Evolutionary conservation across 2,113 vertebrate species (phyloP), one percentile per base, ranked within the genome.

Genomic region (Indicator maculatus): DNA sequence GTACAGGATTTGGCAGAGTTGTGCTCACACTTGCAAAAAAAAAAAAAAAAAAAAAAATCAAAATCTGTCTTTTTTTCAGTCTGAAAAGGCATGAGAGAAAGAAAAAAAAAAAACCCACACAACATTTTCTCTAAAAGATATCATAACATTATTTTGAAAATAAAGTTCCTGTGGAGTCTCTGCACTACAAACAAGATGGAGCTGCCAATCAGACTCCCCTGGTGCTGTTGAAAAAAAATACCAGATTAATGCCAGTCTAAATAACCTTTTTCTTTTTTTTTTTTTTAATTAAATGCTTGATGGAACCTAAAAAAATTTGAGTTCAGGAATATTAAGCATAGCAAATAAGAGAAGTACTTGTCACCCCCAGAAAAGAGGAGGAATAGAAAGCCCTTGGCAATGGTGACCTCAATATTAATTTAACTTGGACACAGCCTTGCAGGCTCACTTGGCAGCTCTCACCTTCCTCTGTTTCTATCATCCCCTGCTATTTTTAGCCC

Each of bases 401-500:
- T 71, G 60, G 31, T 53, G 91, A 16, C 41, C 87, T 31, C 56
- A 66, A 38, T 41, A 63, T 60, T n/a, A 61, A 17, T 95, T 93
- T 81, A 71, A 67, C 69, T 95, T 91, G 93, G 72, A 91, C 41
- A 39, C 12, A 60, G 67, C 73, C 71, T 72, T 87, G 72, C 60
- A 89, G 89, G 33, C 79, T 93, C 23, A 12, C 72, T 89, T 96
- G 89, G 85, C 91, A 94, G 4, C 39, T 8, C 27, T 73, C 87
- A 26, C 28, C 38, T 86, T 71, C 69, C 87, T 85, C 84, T 89
- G 71, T 89, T 94, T 89, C 89, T 91, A 21, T 89, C 41, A 79
- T 59, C 28, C 45, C 8, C 31, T 61, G 56, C 94, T 96, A 85
- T 91, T 95, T 95, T 94, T 93, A 97, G 82, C 28, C 38, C 67